These are phyloP conservation scores for Podarcis muralis DNA, from an alignment of 2,113 vertebrate species.

Conservation along the genomic window DNA sequence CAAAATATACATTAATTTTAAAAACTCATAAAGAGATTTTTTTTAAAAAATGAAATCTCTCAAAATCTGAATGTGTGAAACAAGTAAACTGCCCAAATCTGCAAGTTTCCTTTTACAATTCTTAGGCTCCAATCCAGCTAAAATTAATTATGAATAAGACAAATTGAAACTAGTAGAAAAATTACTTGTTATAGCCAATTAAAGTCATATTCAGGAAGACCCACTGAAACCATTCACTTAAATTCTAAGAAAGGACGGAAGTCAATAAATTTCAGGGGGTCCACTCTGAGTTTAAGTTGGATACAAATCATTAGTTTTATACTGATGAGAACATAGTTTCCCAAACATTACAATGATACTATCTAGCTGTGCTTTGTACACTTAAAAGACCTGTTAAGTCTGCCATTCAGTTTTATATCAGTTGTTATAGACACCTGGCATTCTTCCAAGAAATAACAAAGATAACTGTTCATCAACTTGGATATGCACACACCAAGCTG, in stretches of 20 bases:
- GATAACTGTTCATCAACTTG: constrained; percentile 39
- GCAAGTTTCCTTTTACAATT: background rate
- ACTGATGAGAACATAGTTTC: background rate
- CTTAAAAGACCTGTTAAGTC: constrained; percentile 5
- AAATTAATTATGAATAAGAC: background rate
- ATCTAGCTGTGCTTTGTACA: background rate
- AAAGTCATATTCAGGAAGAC: background rate
- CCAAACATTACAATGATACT: constrained; percentile 7
- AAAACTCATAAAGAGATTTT: background rate
- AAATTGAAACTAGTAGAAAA: background rate
- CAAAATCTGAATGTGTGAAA: too few species aligned
- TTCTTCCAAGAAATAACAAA: constrained; percentile 42
- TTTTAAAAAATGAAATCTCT: background rate
- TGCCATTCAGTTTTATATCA: constrained; percentile 2
- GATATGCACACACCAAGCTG: constrained; percentile 19
- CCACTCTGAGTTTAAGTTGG: background rate
- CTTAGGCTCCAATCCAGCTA: background rate
- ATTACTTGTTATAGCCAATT: background rate
- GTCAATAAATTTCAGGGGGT: background rate
- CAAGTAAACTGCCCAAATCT: background rate
- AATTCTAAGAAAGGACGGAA: background rate
- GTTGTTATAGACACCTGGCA: constrained; percentile 33
- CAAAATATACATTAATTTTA: background rate
- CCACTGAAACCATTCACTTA: background rate
- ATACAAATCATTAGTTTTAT: background rate